Conservation (phyloP, 2,797 vertebrate genomes). For the Triplophysa bombifrons region DNA sequence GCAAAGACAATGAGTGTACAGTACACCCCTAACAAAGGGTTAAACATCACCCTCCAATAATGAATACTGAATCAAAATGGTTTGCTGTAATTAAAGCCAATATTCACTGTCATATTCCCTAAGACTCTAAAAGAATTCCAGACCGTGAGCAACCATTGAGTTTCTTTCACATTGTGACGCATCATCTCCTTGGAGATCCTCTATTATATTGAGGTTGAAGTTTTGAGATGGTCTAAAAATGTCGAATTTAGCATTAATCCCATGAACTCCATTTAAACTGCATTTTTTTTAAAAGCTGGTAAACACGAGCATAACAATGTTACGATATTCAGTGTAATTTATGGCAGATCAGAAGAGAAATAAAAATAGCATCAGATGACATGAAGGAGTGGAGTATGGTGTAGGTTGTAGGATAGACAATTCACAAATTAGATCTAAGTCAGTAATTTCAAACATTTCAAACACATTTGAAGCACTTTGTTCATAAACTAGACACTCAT, state of each 20-base stretch:
- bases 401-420: background rate
- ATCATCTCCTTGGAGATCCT: slow-evolving; percentile 12
- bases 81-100: background rate
- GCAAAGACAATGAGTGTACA: too few relatives aligned
- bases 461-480: background rate
- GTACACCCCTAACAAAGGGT: too few relatives aligned
- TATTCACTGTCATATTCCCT: background rate
- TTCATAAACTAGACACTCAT: background rate
- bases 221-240: background rate
- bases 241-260: background rate
- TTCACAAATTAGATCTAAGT: too few relatives aligned
- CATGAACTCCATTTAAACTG: background rate
- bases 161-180: background rate
- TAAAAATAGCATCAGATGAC: background rate
- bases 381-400: background rate
- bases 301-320: background rate
- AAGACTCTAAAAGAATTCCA: slow-evolving; percentile 1
- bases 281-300: too few relatives aligned
- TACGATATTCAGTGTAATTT: background rate
- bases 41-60: background rate
- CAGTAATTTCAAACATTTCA: background rate
- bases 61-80: background rate
- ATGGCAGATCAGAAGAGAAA: background rate
- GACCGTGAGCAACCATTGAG: slow-evolving; percentile 15
- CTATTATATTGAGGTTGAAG: background rate